Evolutionary conservation across 2,888 invertebrate genomes (phyloP).

Genomic region (Stenichneumon culpator): DNA sequence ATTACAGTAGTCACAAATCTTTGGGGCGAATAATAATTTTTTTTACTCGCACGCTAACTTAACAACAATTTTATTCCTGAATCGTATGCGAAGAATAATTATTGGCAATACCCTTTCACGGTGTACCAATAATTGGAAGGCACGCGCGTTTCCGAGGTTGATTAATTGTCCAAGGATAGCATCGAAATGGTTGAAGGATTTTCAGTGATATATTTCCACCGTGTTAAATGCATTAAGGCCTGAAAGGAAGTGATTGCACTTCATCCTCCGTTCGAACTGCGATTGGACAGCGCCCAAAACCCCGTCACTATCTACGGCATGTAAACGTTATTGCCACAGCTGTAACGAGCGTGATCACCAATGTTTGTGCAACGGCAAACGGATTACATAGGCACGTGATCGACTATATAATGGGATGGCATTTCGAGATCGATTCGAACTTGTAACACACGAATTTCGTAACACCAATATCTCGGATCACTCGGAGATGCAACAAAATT

Average conservation of each 20-base stretch:
- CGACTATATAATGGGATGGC: constrained; percentile 15
- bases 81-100: no score
- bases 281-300: not conserved
- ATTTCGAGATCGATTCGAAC: not conserved
- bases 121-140: no score
- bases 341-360: constrained; percentile 12
- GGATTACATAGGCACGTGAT: constrained; percentile 65
- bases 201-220: constrained; percentile 1
- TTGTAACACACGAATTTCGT: not conserved
- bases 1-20: not conserved
- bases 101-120: no score
- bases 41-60: no score
- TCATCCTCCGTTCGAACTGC: constrained; percentile 8
- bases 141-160: no score
- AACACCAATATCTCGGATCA: not conserved
- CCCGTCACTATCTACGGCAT: not conserved
- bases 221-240: constrained; percentile 20
- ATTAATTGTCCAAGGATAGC: not conserved
- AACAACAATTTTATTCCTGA: no score
- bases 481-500: constrained; percentile 1
- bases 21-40: not conserved
- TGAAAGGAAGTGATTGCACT: constrained; percentile 28
- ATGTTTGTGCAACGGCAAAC: constrained; percentile 74
- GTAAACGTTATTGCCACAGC: constrained; percentile 8
- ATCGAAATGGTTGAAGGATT: not conserved